A percentile compares a stretch with the other conserved stretches of the same genome.
Conservation (phyloP, 1,140 invertebrate genomes). For the Brachionus paranguensis region DNA sequence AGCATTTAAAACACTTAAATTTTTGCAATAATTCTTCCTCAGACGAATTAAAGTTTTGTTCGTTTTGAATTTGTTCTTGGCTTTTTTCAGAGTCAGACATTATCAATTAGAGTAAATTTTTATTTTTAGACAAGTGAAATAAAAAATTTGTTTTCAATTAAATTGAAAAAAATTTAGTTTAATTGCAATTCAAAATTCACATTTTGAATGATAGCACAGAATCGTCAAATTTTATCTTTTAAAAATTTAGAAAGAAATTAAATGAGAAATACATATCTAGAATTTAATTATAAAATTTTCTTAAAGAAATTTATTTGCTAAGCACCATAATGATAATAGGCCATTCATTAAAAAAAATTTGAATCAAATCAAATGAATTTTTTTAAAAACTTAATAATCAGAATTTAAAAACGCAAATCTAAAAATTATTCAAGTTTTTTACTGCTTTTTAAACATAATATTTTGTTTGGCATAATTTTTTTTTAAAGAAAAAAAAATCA, state of each 20-base stretch:
- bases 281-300: too few species aligned
- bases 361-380: too few species aligned
- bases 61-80: background rate
- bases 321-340: too few species aligned
- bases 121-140: background rate
- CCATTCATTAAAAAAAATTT: too few species aligned
- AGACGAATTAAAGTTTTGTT: background rate
- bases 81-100: background rate
- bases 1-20: conserved; percentile 15
- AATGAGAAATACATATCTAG: background rate
- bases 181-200: conserved; percentile 1
- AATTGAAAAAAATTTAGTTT: background rate
- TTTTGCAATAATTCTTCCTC: background rate
- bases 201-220: background rate
- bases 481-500: background rate
- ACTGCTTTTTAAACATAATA: background rate
- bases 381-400: background rate
- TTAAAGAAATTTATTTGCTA: too few species aligned
- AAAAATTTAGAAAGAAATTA: background rate
- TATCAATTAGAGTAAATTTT: background rate
- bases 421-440: background rate
- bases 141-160: background rate
- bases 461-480: background rate
- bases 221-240: background rate
- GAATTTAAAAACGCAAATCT: background rate